These are phyloP conservation scores for Homalodisca vitripennis DNA, from an alignment of 1,140 invertebrate species.

Conservation along the genomic window DNA sequence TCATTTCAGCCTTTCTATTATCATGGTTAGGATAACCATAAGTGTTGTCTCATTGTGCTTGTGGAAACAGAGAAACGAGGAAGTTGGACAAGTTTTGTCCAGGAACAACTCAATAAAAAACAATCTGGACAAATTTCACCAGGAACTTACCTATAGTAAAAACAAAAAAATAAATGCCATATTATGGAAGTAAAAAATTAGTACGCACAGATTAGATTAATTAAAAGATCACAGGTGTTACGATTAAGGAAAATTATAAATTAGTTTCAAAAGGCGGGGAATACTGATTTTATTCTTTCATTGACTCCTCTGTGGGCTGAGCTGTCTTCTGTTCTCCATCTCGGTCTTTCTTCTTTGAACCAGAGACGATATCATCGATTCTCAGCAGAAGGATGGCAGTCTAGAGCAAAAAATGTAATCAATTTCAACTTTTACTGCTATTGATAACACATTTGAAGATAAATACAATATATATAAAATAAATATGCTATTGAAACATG, in stretches of 20 bases:
- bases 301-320: slow-evolving; percentile 42
- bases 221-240: background rate
- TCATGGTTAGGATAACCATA: too few relatives aligned
- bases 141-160: too few relatives aligned
- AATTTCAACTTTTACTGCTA: background rate
- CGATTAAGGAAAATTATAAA: background rate
- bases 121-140: background rate
- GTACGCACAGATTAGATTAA: background rate
- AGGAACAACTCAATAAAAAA: background rate
- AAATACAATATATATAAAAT: background rate
- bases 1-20: background rate
- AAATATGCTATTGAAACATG: background rate
- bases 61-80: background rate
- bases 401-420: slow-evolving; percentile 47
- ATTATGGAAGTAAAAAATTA: slow-evolving; percentile 9
- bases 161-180: slow-evolving; percentile 20
- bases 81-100: background rate
- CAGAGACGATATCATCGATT: slow-evolving; percentile 99
- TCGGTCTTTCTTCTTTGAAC: slow-evolving; percentile 85
- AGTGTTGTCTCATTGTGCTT: too few relatives aligned
- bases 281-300: slow-evolving; percentile 39
- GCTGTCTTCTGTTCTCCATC: slow-evolving; percentile 49
- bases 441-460: background rate
- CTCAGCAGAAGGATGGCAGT: slow-evolving; percentile 93
- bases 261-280: background rate